Percentiles rank a stretch among this genome's conserved stretches.
phyloP scores from a whole-genome alignment of 2,797 vertebrate species.

The Melanotaenia trifasciata region DNA sequence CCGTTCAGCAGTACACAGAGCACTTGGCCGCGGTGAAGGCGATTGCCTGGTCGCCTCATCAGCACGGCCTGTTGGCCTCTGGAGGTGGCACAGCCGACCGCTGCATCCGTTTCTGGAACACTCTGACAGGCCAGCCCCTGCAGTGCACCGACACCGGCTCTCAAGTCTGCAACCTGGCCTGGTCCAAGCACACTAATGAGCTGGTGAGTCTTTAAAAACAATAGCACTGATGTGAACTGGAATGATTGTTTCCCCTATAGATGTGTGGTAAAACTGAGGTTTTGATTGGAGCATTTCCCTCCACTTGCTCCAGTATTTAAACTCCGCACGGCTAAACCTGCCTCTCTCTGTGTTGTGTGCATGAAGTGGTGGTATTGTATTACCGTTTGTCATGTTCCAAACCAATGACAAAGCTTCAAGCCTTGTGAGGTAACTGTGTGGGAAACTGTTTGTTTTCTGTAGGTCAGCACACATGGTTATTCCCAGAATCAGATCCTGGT shows the following conservation, averaged over 20 bases:
- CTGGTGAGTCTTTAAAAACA: conserved; percentile 85
- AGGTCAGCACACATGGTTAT: conserved; percentile 99
- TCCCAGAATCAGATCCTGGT: conserved; percentile 99
- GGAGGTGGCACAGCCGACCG: conserved; percentile 96
- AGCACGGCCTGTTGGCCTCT: conserved; percentile 94
- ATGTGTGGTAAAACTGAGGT: background rate
- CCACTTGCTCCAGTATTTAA: background rate
- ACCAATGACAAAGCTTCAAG: background rate
- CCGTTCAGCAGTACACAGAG: conserved; percentile 97
- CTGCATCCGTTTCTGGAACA: conserved; percentile 99
- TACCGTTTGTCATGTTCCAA: background rate
- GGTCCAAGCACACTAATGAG: conserved; percentile 98
- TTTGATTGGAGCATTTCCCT: background rate
- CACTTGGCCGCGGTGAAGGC: conserved; percentile 98
- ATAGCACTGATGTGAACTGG: background rate
- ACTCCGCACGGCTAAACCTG: background rate
- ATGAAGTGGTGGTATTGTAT: background rate
- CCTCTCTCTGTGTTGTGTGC: background rate
- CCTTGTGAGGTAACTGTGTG: background rate
- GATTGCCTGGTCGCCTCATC: conserved; percentile 98
- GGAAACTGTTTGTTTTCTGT: conserved; percentile 22
- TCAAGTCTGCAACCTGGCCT: conserved; percentile 98
- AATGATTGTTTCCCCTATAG: background rate
- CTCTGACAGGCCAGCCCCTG: conserved; percentile 93
- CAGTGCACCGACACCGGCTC: conserved; percentile 98